These are phyloP conservation scores for Pagrus major DNA, from an alignment of 2,113 vertebrate species.

Conservation along the genomic window DNA sequence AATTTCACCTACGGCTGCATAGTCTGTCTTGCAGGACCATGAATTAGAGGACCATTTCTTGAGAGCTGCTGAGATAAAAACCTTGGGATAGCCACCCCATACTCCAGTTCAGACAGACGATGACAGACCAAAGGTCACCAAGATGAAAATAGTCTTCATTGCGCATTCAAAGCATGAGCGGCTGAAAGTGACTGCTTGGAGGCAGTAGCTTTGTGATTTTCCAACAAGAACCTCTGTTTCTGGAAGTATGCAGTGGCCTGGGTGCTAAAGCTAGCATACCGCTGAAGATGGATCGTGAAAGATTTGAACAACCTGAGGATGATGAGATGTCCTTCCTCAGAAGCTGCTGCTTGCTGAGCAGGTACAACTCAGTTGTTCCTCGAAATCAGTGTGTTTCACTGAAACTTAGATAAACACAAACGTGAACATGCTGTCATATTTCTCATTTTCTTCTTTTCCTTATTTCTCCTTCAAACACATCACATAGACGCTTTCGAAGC, in stretches of 20 bases:
- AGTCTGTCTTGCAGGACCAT: slow-evolving; percentile 26
- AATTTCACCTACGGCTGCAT: slow-evolving; percentile 40
- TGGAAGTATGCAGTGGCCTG: neutral
- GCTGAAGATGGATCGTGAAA: slow-evolving; percentile 1
- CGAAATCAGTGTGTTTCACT: slow-evolving; percentile 26
- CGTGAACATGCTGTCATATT: slow-evolving; percentile 28
- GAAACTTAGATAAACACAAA: slow-evolving; percentile 25
- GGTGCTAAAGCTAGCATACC: neutral
- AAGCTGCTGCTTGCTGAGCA: slow-evolving; percentile 27
- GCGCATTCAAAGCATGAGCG: slow-evolving; percentile 41
- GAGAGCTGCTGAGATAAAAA: slow-evolving; percentile 38
- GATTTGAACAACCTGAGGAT: slow-evolving; percentile 23
- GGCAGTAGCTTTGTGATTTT: slow-evolving; percentile 41
- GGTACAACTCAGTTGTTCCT: slow-evolving; percentile 18
- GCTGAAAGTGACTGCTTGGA: slow-evolving; percentile 34
- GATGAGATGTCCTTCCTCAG: slow-evolving; percentile 22
- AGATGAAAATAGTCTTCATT: slow-evolving; percentile 50
- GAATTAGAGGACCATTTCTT: slow-evolving; percentile 29
- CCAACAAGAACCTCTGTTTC: slow-evolving; percentile 25
- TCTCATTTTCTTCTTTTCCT: slow-evolving; percentile 17
- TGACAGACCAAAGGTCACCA: slow-evolving; percentile 61
- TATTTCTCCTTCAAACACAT: slow-evolving; percentile 32
- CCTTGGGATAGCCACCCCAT: slow-evolving; percentile 24
- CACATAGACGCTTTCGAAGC: slow-evolving; percentile 41
- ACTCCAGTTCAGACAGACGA: slow-evolving; percentile 42